Evolutionary conservation across 2,797 vertebrate genomes (phyloP), one percentile per base, ranked within the genome.

Genomic region (Rhinophrynus dorsalis): DNA sequence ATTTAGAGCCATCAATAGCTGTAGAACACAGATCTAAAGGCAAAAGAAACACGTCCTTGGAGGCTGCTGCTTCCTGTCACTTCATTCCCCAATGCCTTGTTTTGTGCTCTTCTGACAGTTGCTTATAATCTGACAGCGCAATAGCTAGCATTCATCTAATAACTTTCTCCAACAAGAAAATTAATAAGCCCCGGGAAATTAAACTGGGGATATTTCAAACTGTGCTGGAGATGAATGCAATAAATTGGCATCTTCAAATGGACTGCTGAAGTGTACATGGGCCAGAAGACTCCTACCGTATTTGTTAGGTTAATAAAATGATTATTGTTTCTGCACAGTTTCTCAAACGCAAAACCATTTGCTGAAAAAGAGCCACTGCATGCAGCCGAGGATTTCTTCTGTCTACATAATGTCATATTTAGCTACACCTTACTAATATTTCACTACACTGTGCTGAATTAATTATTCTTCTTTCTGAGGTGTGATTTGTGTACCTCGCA

Each of bases 201-300:
- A 57, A 38, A 38, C 32, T 6, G 20, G 17, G 30, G 27, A 32
- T 29, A 35, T 55, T 55, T 55, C 51, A 55, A 32, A 35, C 51
- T 17, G 27, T 33, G 29, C 33, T 55, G 26, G 15, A 51, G 17
- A 55, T 21, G 51, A 38, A 33, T 33, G 26, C 54, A 37, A 13
- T 38, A 55, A 55, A 55, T 57, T n/a, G 10, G 18, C 11, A 57
- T 38, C 17, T 57, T 57, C 38, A 57, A 57, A 57, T 21, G 54
- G 47, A 26, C 12, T 50, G 23, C 12, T 50, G 47, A 50, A 50
- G 24, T 50, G 47, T 50, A 50, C 47, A 50, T 50, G 47, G 18
- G 7, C 47, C 47, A 50, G 13, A 50, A 50, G 47, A 3, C 21
- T 24, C 21, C 24, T 26, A 27, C 47, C 9, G 24, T 26, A 50